phyloP scores from a whole-genome alignment of 2,113 vertebrate species.

The Microtus ochrogaster region DNA sequence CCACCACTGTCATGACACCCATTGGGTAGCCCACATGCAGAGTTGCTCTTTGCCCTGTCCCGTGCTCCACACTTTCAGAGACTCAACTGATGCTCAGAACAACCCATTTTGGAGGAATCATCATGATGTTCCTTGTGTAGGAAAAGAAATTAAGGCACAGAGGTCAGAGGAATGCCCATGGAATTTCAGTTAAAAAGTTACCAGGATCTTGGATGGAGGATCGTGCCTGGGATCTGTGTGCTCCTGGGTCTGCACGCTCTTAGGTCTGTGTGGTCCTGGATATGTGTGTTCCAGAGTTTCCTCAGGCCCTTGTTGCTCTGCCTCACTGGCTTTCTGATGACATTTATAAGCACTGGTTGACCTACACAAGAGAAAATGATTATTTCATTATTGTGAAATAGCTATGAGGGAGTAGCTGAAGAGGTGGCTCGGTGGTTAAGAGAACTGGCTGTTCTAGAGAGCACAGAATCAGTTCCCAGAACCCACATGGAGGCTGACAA shows the following conservation, averaged over 20 bases:
- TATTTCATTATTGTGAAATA: neutral
- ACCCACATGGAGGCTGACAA: neutral
- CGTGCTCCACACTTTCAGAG: neutral
- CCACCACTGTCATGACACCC: neutral
- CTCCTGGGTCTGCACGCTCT: neutral
- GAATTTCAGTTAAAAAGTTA: neutral
- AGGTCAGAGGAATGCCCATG: neutral
- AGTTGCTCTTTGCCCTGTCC: neutral
- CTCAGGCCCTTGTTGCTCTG: neutral
- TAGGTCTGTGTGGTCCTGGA: neutral
- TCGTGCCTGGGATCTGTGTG: neutral
- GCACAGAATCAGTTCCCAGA: neutral
- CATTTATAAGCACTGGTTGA: conserved; percentile 24
- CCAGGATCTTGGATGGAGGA: neutral
- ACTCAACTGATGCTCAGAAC: neutral
- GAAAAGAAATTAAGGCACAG: conserved; percentile 17
- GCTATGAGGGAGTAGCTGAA: neutral
- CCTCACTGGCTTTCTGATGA: neutral
- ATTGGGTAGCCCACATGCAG: neutral
- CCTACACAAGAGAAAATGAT: neutral
- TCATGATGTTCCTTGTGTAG: neutral
- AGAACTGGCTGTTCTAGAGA: neutral
- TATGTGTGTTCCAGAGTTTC: neutral
- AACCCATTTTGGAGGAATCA: neutral
- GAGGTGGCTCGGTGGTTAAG: neutral